Conservation (phyloP, 2,113 vertebrate species). For the Peromyscus maniculatus region DNA sequence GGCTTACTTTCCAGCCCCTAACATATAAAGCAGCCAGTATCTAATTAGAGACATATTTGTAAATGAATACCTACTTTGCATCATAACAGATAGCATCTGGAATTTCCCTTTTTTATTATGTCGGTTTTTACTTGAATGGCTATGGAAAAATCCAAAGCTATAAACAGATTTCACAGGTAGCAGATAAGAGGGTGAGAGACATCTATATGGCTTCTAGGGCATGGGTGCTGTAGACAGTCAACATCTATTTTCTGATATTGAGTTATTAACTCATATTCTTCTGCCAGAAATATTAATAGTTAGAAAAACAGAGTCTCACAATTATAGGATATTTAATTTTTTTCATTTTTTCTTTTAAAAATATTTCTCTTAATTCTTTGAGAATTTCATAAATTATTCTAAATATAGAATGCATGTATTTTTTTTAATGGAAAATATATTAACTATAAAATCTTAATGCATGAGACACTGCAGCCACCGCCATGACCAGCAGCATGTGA, state of each 20-base stretch:
- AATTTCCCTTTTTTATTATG: slow-evolving; percentile 30
- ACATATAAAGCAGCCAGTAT: neutral
- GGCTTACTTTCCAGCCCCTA: neutral
- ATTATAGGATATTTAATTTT: neutral
- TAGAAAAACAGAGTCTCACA: neutral
- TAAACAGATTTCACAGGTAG: neutral
- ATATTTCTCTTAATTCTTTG: neutral
- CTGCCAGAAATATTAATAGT: slow-evolving; percentile 4
- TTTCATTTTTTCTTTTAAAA: neutral
- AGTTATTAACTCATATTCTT: neutral
- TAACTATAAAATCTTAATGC: slow-evolving; percentile 13
- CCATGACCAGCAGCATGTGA: no score
- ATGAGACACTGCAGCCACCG: no score
- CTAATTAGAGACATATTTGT: neutral
- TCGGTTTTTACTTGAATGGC: slow-evolving; percentile 32
- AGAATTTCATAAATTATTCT: neutral
- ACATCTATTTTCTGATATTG: neutral
- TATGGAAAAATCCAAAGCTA: neutral
- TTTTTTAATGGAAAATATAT: slow-evolving; percentile 1
- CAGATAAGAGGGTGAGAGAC: neutral
- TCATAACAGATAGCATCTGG: neutral
- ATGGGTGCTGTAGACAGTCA: neutral
- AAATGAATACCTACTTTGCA: slow-evolving; percentile 44
- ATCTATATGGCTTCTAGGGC: neutral
- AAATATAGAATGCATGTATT: neutral